Evolutionary conservation across 2,888 invertebrate genomes (phyloP), one percentile per base, ranked within the genome.

Genomic region (Euphydryas editha): DNA sequence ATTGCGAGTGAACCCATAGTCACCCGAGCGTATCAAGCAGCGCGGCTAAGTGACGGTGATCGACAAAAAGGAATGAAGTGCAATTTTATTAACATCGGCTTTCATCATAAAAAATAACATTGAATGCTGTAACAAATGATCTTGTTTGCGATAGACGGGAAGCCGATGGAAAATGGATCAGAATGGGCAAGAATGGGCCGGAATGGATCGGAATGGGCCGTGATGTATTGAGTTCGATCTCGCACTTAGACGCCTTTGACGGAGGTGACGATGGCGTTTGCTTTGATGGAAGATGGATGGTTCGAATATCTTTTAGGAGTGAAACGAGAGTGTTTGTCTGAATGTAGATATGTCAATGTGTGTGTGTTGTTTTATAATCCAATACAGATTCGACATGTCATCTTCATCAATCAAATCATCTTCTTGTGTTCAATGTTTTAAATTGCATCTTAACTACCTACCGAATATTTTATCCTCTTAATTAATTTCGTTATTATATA

Each of bases 21-120:
- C 83, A 82, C 87, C 80, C 77, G 69, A 75, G 62, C 70, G 66
- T 77, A 73, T 78, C 73, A 73, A 72, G 74, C 74, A 66, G 74
- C 75, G 76, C 83, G 81, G 82, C 84, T 92, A 92, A 92, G 92
- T 92, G 92, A 92, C 90, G 90, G 88, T 92, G 92, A 92, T 92
- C 92, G 87, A 91, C 92, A 90, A 92, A 92, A 92, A 89, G 80
- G 87, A 83, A 90, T 91, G 89, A 87, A 91, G 88, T 88, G 91
- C 90, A 85, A 90, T 91, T 92, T 90, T 92, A 91, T 91, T 88
- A 92, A 90, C 91, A 88, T 83, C 78, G 79, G 84, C 89, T 89
- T 86, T 88, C 88, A 88, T 87, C 79, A 82, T 84, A 87, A 88
- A 88, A 87, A 90, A 87, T 85, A 88, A 84, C 86, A 84, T 80